Base-by-base conservation (phyloP, 2,888 invertebrate genomes). In the Sturmia bella region DNA sequence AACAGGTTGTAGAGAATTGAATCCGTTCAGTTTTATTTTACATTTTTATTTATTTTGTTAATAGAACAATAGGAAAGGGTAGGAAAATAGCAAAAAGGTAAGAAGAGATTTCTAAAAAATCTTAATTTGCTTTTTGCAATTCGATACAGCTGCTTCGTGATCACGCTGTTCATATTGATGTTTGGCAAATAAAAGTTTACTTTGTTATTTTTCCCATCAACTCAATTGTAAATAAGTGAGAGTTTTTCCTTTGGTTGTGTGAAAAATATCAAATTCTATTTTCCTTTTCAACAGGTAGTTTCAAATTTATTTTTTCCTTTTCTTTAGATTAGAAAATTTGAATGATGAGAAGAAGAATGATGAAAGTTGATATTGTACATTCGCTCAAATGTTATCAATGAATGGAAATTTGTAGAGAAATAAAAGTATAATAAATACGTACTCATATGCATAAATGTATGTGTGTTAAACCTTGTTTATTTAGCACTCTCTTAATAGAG, bases 81-180 rank as follows among this genome's bases (percentile, higher is more conserved):
- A 68, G 61, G 9, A 76, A 39, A 52, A 54, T 27, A 9, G 7
- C 12, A 13, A 17, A 50, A 70, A 50, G 24, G 27, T 27, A 27
- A 27, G 27, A 6, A n/a, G n/a, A n/a, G 43, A 59, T 32, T 19
- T 2, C 43, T 43, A 19, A 6, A 32, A 37, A 37, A 21, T 2
- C 21, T 61, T 15, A 9, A 32, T 64, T 73, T 74, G 50, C 54
- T 48, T 41, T 78, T 43, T 70, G 82, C 57, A 82, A 82, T 78
- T 78, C 59, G 70, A 78, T 78, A 78, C 74, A 59, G 82, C 77
- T 73, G 73, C 24, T 43, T n/a, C n/a, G n/a, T 24, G 39, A 41
- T 19, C n/a, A 17, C 21, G 24, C 15, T 56, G 61, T 1, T 21
- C 21, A 48, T 32, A 24, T 69, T 77, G 50, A 43, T 73, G 64